Base-by-base conservation (phyloP, 2,113 vertebrate genomes). In the Abramis brama region DNA sequence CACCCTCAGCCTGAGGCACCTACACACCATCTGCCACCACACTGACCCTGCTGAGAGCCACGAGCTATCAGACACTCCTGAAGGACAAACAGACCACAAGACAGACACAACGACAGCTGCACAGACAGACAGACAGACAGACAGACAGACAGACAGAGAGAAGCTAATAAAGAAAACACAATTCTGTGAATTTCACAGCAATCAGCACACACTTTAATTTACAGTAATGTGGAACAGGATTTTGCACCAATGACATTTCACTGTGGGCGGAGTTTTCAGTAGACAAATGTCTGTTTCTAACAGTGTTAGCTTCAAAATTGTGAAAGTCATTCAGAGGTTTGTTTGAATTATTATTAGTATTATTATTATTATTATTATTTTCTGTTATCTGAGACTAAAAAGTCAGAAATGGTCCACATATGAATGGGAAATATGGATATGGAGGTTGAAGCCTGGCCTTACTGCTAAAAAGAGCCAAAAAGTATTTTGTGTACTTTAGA, bases 111-210 rank as follows among this genome's bases (percentile, higher is more conserved):
- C 66, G 86, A 89, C 90, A 80, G 33, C 55, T 64, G 39, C 23
- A 73, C 79, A 82, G 82, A 85, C 85, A 73, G 12, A 59, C 47
- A 87, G 90, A 87, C 79, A 92, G 90, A 50, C 47, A 50, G 50
- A 55, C 45, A 52, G 13, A 73, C 52, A 84, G 90, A 52, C 13
- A 15, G 52, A 57, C 0, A 91, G 19, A 74, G 25, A 47, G 70
- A 88, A 84, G 23, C 43, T 47, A 12, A 90, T 86, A 89, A 86
- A 87, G 88, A n/a, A 73, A 71, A 89, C 89, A 85, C 79, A 90
- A 90, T 23, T 36, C 30, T 33, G 17, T 9, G 3, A 57, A 52
- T 33, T 78, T 23, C 27, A 78, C 2, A 33, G 25, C 50, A 57
- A 36, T 36, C 15, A 25, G 23, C 25, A 74, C 39, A 47, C 21